Conservation (phyloP, 1,140 invertebrate species). For the Drosophila micromelanica region DNA sequence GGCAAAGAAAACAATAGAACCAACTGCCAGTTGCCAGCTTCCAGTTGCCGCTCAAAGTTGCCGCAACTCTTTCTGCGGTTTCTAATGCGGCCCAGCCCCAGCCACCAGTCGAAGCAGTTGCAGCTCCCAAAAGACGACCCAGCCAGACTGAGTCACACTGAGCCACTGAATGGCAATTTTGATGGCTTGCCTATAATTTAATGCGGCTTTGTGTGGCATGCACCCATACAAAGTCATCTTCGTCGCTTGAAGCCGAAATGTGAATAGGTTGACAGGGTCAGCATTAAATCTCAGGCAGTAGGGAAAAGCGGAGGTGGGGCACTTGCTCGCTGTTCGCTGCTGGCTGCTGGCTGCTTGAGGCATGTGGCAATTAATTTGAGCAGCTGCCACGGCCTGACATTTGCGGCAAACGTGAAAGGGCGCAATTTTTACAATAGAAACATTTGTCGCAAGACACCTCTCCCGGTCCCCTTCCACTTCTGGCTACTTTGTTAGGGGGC, state of each 20-base stretch:
- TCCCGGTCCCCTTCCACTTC: background rate
- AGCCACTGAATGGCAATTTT: conserved; percentile 24
- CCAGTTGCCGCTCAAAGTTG: conserved; percentile 9
- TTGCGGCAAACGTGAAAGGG: conserved; percentile 54
- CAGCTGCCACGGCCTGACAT: conserved; percentile 44
- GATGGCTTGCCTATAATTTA: conserved; percentile 55
- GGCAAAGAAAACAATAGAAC: conserved; percentile 69
- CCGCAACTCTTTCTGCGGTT: conserved; percentile 34
- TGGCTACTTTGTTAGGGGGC: background rate
- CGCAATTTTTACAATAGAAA: conserved; percentile 55
- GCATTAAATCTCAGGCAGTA: conserved; percentile 18
- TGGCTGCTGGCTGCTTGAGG: conserved; percentile 14
- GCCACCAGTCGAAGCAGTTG: conserved; percentile 20
- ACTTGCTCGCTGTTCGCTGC: too few relatives aligned
- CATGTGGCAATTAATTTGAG: conserved; percentile 53
- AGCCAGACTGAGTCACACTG: background rate
- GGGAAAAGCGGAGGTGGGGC: background rate
- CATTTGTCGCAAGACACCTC: conserved; percentile 47
- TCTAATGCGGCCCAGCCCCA: conserved; percentile 28
- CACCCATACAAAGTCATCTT: conserved; percentile 53
- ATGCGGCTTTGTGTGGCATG: conserved; percentile 55
- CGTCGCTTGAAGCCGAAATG: conserved; percentile 48
- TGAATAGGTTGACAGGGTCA: conserved; percentile 71
- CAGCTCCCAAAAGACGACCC: conserved; percentile 24
- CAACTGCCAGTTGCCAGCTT: conserved; percentile 33